These are phyloP conservation scores for Lypha dubia DNA, from an alignment of 2,888 invertebrate species.

Conservation along the genomic window DNA sequence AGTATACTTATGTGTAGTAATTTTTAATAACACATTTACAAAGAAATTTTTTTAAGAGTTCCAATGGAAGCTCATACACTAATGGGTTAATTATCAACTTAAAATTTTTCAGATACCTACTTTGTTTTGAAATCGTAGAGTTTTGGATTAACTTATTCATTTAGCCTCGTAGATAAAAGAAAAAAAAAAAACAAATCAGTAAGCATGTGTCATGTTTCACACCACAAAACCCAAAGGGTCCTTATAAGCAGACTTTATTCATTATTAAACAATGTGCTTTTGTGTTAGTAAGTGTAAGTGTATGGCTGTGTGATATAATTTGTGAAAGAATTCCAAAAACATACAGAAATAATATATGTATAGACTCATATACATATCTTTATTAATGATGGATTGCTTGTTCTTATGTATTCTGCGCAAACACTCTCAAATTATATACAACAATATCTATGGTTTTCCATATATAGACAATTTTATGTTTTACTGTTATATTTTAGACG, in stretches of 20 bases:
- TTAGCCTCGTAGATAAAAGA: background rate
- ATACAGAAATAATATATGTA: conserved; percentile 2
- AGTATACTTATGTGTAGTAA: no score
- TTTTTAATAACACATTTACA: no score
- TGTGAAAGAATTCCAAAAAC: background rate
- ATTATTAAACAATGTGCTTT: background rate
- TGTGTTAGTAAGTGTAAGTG: background rate
- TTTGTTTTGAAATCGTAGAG: no score
- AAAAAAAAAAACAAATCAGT: background rate
- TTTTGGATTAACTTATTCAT: background rate
- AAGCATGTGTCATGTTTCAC: conserved; percentile 57
- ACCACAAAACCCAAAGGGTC: conserved; percentile 44
- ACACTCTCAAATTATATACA: conserved; percentile 5
- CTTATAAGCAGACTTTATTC: conserved; percentile 60
- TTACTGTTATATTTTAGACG: background rate
- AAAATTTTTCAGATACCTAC: no score
- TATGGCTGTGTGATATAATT: background rate
- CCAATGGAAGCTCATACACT: no score
- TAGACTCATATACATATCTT: background rate
- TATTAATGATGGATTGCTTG: conserved; percentile 46
- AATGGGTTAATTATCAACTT: no score
- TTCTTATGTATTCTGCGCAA: conserved; percentile 9
- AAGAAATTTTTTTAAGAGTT: no score
- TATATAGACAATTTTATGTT: background rate
- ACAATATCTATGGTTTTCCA: background rate